Evolutionary conservation across 1,140 invertebrate species (phyloP).

Genomic region (Drosophila sturtevanti): DNA sequence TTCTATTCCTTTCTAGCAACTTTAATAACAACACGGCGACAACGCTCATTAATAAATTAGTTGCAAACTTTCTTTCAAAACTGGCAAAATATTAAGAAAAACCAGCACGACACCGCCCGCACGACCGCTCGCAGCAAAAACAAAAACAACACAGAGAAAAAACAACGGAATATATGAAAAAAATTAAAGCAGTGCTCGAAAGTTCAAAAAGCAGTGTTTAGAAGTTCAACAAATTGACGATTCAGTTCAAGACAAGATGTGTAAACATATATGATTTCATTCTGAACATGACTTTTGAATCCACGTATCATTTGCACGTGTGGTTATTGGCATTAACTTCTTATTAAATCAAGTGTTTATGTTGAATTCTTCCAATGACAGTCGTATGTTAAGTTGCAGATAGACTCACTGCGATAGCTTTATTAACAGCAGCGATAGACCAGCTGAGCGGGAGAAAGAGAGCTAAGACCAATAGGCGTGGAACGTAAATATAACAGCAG

Average conservation of each 20-base stretch:
- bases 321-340: no score
- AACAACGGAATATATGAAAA: background rate
- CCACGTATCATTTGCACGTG: no score
- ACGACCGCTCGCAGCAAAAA: background rate
- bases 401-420: conserved; percentile 34
- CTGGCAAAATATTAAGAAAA: conserved; percentile 39
- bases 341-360: no score
- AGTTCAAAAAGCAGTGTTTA: no score
- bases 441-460: conserved; percentile 37
- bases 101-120: background rate
- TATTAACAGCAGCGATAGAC: conserved; percentile 49
- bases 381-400: no score
- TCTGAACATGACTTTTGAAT: no score
- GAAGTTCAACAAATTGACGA: no score
- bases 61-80: background rate
- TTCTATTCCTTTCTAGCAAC: no score
- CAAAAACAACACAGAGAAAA: background rate
- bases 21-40: background rate
- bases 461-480: conserved; percentile 38
- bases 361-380: no score
- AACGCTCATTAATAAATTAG: background rate
- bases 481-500: conserved; percentile 32
- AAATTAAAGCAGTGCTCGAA: no score
- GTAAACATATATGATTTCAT: no score
- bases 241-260: no score